phyloP scores from a whole-genome alignment of 2,888 invertebrate species.

The Patella caerulea region DNA sequence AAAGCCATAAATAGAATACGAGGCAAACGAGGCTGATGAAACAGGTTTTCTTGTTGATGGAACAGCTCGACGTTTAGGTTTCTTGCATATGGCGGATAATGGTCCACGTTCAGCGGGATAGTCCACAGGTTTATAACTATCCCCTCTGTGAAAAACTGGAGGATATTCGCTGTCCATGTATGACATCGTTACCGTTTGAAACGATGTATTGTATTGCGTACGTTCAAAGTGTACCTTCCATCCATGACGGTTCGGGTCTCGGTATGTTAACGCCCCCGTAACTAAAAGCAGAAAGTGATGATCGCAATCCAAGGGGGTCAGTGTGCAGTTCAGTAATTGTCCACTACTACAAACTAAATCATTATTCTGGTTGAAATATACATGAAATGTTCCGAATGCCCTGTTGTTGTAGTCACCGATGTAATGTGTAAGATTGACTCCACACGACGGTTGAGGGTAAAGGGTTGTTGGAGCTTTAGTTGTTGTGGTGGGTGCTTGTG shows the following conservation, averaged over 20 bases:
- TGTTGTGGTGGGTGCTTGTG: background rate
- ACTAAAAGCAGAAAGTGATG: background rate
- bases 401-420: conserved; percentile 15
- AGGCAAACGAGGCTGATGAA: no score
- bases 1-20: no score
- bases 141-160: background rate
- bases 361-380: conserved; percentile 7
- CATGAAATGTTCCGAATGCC: conserved; percentile 18
- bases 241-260: background rate
- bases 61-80: background rate
- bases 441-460: background rate
- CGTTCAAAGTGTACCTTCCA: background rate
- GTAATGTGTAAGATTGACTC: conserved; percentile 14
- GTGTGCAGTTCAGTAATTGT: background rate
- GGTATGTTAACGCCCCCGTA: background rate
- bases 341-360: conserved; percentile 1
- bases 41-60: no score
- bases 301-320: background rate
- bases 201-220: background rate
- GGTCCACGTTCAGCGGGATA: background rate
- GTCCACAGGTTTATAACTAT: background rate
- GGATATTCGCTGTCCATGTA: background rate
- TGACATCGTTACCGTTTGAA: background rate
- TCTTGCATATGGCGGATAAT: background rate
- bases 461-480: background rate